These are phyloP conservation scores for Chionodraco myersi DNA, from an alignment of 2,113 vertebrate species.

Conservation along the genomic window DNA sequence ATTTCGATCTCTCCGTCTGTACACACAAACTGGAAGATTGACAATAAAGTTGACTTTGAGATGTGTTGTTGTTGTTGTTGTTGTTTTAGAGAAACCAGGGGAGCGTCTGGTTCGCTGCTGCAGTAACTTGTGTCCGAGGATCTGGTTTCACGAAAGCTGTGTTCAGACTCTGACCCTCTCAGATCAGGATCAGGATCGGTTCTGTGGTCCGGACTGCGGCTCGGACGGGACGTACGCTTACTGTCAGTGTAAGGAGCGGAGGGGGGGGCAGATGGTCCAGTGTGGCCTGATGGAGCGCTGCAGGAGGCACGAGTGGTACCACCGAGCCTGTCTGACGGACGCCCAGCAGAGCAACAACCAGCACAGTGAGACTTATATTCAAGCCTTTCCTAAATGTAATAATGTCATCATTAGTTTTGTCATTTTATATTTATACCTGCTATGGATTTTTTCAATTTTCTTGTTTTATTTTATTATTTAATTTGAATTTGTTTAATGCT, in stretches of 20 bases:
- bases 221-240: not conserved
- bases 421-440: no score
- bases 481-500: no score
- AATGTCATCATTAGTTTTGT: no score
- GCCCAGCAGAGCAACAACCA: not conserved
- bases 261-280: slow-evolving; percentile 5
- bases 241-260: slow-evolving; percentile 7
- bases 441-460: no score
- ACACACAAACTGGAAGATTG: no score
- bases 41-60: no score
- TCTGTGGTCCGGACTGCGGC: not conserved
- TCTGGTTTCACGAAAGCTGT: not conserved
- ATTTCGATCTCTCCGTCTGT: no score
- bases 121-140: not conserved
- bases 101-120: slow-evolving; percentile 1
- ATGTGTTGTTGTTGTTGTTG: not conserved
- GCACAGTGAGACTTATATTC: not conserved
- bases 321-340: not conserved
- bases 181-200: not conserved
- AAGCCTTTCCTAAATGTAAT: no score
- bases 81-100: not conserved
- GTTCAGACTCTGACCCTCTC: not conserved
- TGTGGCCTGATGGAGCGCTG: not conserved
- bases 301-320: slow-evolving; percentile 9
- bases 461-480: no score